Percentiles rank a stretch among this genome's conserved stretches.
These are phyloP conservation scores for Tinamus major DNA, from an alignment of 2,797 vertebrate species.

Conservation along the genomic window DNA sequence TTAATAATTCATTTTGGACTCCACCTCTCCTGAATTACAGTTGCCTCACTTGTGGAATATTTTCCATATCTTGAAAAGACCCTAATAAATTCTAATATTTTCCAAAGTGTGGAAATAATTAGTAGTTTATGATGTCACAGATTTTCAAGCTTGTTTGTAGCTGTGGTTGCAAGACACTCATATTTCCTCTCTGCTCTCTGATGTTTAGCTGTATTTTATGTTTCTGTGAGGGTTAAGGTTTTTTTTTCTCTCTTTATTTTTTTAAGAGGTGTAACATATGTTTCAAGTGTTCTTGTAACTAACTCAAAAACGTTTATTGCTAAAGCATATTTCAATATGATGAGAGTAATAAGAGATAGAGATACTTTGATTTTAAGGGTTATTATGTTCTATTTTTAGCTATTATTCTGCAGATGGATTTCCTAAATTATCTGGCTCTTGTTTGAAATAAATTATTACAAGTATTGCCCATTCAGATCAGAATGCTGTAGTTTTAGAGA, in stretches of 20 bases:
- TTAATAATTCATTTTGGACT: slow-evolving; percentile 62
- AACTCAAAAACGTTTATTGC: not conserved
- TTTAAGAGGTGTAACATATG: not conserved
- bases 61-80: slow-evolving; percentile 63
- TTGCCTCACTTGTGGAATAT: slow-evolving; percentile 53
- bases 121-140: slow-evolving; percentile 58
- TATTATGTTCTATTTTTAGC: not conserved
- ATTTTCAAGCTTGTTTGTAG: slow-evolving; percentile 42
- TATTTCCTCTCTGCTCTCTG: slow-evolving; percentile 21
- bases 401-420: not conserved
- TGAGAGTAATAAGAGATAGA: not conserved
- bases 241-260: not conserved
- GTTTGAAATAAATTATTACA: not conserved
- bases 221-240: not conserved
- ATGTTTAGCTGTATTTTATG: not conserved
- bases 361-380: not conserved
- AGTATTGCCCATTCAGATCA: not conserved
- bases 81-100: slow-evolving; percentile 62
- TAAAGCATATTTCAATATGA: not conserved
- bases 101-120: slow-evolving; percentile 64
- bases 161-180: slow-evolving; percentile 19
- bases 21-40: slow-evolving; percentile 35
- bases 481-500: not conserved
- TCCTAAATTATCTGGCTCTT: not conserved
- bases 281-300: not conserved